Percentiles rank a stretch among this genome's conserved stretches.
These are phyloP conservation scores for Etheostoma spectabile DNA, from an alignment of 2,113 vertebrate species.

Conservation along the genomic window DNA sequence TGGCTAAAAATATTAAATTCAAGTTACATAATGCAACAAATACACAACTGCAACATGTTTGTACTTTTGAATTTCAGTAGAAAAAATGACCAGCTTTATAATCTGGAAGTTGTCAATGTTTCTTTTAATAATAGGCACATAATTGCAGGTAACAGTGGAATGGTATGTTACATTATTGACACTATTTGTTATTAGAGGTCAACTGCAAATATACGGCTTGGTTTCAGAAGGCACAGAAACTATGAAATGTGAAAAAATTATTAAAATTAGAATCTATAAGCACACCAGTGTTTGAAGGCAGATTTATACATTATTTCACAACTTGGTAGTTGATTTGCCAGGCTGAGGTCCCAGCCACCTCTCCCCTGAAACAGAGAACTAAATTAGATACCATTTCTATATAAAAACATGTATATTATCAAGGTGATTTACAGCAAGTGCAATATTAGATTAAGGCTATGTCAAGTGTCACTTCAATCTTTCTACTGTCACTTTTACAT, in stretches of 20 bases:
- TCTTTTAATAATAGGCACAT: not conserved
- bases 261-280: not conserved
- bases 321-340: slow-evolving; percentile 56
- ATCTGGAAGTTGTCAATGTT: not conserved
- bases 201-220: not conserved
- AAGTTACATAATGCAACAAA: not conserved
- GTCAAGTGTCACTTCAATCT: not conserved
- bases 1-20: not conserved
- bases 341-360: slow-evolving; percentile 84
- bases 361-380: slow-evolving; percentile 78
- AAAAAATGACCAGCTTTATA: not conserved
- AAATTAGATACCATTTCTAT: not conserved
- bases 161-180: not conserved
- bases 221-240: slow-evolving; percentile 22
- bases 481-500: not conserved
- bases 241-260: not conserved
- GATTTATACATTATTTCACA: slow-evolving; percentile 62
- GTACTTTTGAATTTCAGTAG: not conserved
- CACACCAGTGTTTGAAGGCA: slow-evolving; percentile 5
- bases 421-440: not conserved
- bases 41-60: not conserved
- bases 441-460: too few relatives aligned
- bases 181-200: not conserved
- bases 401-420: not conserved
- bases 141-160: not conserved